Evolutionary conservation across 2,888 invertebrate genomes (phyloP), one percentile per base, ranked within the genome.

Genomic region (Rhopalosiphum nymphaeae): DNA sequence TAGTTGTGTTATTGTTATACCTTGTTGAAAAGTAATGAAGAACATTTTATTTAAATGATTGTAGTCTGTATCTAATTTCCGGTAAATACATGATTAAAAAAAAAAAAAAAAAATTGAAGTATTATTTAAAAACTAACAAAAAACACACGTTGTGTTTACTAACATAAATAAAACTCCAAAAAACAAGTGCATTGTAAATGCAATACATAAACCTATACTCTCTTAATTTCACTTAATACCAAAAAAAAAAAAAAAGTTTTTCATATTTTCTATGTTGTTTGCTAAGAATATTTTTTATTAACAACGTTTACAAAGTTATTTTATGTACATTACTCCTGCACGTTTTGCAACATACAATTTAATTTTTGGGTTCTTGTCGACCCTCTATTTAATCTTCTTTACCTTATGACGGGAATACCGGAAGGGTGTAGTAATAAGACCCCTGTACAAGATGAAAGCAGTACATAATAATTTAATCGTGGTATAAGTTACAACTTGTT

Each of bases 391-490:
- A 85, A 85, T 29, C 56, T 91, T 84, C 49, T 84, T 84, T 36
- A n/a, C 85, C 56, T 44, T 44, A n/a, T n/a, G 25, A 78, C 21
- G 21, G 78, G 11, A 78, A 42, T 78, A 1, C 56, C 84, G 56
- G 56, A 56, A 56, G 56, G 85, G 44, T 57, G 91, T 85, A 42
- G 42, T 85, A 91, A 91, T 42, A n/a, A 56, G 85, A 91, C 84
- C 29, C 56, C 21, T 21, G 85, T 29, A 56, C 44, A n/a, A 91
- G 85, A 57, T 91, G 91, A 91, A 91, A 91, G 91, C 56, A 44
- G 85, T 57, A 56, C 25, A 36, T 78, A 91, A 91, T 91, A 85
- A 85, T 91, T 91, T 85, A 85, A 91, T 91, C 91, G 84, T 25
- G n/a, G 57, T 85, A 91, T 91, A 91, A 91, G 85, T 91, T 85